Conservation (phyloP, 2,888 invertebrate genomes). For the Diachrysia chrysitis region DNA sequence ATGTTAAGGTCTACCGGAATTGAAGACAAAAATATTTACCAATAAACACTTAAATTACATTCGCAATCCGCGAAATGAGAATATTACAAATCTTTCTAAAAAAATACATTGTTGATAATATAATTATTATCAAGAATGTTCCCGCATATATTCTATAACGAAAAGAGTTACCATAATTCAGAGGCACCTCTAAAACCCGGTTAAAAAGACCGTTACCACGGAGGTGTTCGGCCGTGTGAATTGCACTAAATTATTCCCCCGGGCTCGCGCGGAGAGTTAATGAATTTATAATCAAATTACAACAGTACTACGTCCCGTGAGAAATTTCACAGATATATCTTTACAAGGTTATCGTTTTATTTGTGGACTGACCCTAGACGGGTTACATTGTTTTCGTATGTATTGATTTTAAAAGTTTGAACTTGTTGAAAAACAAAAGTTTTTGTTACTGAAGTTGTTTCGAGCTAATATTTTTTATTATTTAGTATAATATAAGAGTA, state of each 20-base stretch:
- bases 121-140: neutral
- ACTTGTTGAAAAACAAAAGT: neutral
- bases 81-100: too few relatives aligned
- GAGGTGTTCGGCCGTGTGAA: slow-evolving; percentile 84
- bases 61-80: too few relatives aligned
- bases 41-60: too few relatives aligned
- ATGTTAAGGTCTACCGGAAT: too few relatives aligned
- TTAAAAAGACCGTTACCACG: slow-evolving; percentile 57
- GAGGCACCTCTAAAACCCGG: slow-evolving; percentile 40
- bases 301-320: slow-evolving; percentile 77
- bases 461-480: too few relatives aligned
- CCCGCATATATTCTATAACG: slow-evolving; percentile 2
- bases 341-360: slow-evolving; percentile 75
- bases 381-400: slow-evolving; percentile 1
- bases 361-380: slow-evolving; percentile 45
- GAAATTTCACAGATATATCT: slow-evolving; percentile 86
- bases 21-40: too few relatives aligned
- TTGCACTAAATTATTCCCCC: slow-evolving; percentile 88
- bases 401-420: neutral
- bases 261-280: slow-evolving; percentile 82
- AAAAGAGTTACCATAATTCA: slow-evolving; percentile 42
- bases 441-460: too few relatives aligned
- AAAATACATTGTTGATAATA: neutral
- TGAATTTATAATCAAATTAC: slow-evolving; percentile 90
- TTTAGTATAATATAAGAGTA: too few relatives aligned